Conservation (phyloP, 2,888 invertebrate species). For the Drosophila vallismaia region DNA sequence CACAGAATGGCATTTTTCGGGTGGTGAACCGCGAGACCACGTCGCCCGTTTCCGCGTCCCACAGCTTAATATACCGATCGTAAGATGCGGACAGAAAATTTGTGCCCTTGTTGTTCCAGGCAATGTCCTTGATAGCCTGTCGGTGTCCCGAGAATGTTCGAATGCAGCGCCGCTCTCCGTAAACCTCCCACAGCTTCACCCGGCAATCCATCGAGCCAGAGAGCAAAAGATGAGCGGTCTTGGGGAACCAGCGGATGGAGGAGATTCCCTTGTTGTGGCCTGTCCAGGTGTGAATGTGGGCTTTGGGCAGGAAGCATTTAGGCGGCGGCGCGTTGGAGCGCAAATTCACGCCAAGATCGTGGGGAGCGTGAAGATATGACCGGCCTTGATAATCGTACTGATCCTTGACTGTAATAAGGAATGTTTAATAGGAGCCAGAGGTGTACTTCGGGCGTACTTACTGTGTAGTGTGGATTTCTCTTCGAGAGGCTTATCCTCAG, state of each 20-base stretch:
- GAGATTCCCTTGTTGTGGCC: conserved; percentile 99
- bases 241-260: conserved; percentile 97
- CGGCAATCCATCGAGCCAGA: conserved; percentile 98
- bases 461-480: conserved; percentile 97
- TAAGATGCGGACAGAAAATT: conserved; percentile 98
- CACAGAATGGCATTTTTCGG: conserved; percentile 98
- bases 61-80: conserved; percentile 98
- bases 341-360: conserved; percentile 95
- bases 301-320: conserved; percentile 97
- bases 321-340: conserved; percentile 95
- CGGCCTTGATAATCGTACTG: conserved; percentile 98
- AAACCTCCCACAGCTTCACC: conserved; percentile 99
- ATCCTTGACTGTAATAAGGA: conserved; percentile 90
- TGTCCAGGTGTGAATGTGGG: conserved; percentile 97
- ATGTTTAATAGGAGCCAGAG: neutral
- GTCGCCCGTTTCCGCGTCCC: conserved; percentile 99
- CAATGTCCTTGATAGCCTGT: conserved; percentile 97
- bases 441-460: conserved; percentile 84
- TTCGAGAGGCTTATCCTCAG: conserved; percentile 96
- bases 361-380: conserved; percentile 96
- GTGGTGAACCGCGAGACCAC: conserved; percentile 95
- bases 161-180: conserved; percentile 95
- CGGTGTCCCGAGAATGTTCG: conserved; percentile 98
- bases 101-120: conserved; percentile 96
- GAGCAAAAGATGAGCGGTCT: conserved; percentile 95